Base-by-base conservation (phyloP, 2,888 invertebrate species). In the Zhuqinia jingwanae region DNA sequence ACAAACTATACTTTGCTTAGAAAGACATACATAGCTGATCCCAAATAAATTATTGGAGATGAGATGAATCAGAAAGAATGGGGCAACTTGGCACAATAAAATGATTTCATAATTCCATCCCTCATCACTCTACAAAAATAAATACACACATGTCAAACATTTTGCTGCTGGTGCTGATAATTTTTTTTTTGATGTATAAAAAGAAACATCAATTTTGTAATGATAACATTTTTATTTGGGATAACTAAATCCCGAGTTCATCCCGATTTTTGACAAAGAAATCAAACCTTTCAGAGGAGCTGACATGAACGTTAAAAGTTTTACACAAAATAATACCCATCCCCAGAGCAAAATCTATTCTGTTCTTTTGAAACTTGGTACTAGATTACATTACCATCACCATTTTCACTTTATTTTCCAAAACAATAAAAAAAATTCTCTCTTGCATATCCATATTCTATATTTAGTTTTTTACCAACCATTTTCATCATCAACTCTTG, bases 261-360 rank as follows among this genome's bases (percentile, higher is more conserved):
- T 45, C 42, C 47, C 45, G 70, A 45, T 47, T 70, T 47, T 20
- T 13, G 22, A 17, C 45, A n/a, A n/a, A 8, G 47, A 11, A 70
- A n/a, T 47, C 47, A 11, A 70, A 47, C 70, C 47, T 70, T 70
- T 70, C 70, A 47, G 22, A 70, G 70, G 70, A 15, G 47, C 45
- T 47, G 70, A 17, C 22, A 70, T 70, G 70, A 70, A 70, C 70
- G 70, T 70, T 70, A 70, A 70, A 70, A 47, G 22, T 45, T 70
- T 70, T 25, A 1, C 5, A 53, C 58, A 15, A 53, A 17, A 50
- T n/a, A 75, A 75, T 75, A 27, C 27, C 27, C 53, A 53, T 68
- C 70, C 70, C 25, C 17, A 77, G 58, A 77, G 42, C 36, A 45
- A 70, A 70, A 70, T 47, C 45, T 63, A 25, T n/a, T 60, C 60